Percentiles rank a stretch among this genome's conserved stretches.
Evolutionary conservation across 37 sponge, comb jelly and placozoan species (phyloP).

Genomic region (Eunapius fragilis): DNA sequence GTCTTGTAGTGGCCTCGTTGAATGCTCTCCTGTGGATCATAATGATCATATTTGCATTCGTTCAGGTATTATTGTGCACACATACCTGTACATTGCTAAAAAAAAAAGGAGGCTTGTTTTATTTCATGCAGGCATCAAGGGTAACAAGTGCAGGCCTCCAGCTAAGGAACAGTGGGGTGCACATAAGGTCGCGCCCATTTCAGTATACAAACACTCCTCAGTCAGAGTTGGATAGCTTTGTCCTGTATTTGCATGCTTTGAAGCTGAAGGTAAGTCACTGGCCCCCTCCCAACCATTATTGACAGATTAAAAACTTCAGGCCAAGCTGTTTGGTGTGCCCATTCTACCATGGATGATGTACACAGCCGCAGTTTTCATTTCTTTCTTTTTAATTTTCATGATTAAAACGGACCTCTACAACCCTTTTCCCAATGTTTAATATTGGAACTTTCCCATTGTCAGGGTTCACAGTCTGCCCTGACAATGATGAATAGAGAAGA

Average conservation of each 20-base stretch:
- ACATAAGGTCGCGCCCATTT: slow-evolving; percentile 62
- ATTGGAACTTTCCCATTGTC: no score
- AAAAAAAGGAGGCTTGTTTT: no score
- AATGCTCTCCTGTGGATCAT: slow-evolving; percentile 55
- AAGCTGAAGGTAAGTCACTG: slow-evolving; percentile 36
- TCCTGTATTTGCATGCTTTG: slow-evolving; percentile 31
- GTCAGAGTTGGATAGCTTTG: slow-evolving; percentile 67
- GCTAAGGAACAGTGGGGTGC: slow-evolving; percentile 36
- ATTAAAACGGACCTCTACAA: neutral
- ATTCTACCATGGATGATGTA: slow-evolving; percentile 72
- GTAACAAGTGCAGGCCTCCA: slow-evolving; percentile 54
- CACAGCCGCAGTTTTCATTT: neutral
- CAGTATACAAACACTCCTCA: slow-evolving; percentile 61
- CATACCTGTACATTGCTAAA: neutral
- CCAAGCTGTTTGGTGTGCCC: slow-evolving; percentile 77
- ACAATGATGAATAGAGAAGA: no score
- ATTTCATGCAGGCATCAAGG: slow-evolving; percentile 52
- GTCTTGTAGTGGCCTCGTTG: neutral
- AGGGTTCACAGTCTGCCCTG: no score
- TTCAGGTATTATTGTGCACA: slow-evolving; percentile 34
- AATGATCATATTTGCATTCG: slow-evolving; percentile 54
- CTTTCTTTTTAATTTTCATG: slow-evolving; percentile 44
- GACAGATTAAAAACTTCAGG: slow-evolving; percentile 18
- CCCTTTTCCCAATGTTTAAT: neutral
- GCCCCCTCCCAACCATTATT: no score